Conservation (phyloP, 2,797 vertebrate species). For the Peromyscus eremicus region DNA sequence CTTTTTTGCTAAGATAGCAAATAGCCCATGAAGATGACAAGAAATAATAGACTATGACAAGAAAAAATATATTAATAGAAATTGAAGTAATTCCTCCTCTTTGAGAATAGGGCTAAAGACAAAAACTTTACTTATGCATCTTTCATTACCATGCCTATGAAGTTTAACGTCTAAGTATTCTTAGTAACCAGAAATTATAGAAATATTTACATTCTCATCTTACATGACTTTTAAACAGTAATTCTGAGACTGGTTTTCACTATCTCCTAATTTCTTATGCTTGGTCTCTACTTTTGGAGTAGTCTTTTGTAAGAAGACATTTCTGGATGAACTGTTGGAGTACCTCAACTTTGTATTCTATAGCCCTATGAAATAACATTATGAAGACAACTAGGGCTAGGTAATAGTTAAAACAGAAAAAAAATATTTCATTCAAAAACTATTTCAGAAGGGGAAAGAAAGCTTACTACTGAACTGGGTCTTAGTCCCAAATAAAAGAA, state of each 20-base stretch:
- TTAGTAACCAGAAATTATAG: conserved; percentile 3
- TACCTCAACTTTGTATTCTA: not conserved
- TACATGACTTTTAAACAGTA: not conserved
- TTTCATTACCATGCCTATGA: not conserved
- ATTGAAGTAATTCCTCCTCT: not conserved
- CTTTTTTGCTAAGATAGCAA: not conserved
- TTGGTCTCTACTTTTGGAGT: not conserved
- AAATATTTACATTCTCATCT: not conserved
- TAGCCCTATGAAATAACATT: not conserved
- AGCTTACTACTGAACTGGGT: not conserved
- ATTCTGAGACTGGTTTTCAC: not conserved
- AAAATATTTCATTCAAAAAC: not conserved
- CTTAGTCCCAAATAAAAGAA: not conserved
- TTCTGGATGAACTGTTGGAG: not conserved
- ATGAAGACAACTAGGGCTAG: not conserved
- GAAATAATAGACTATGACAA: not conserved
- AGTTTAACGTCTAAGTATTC: not conserved
- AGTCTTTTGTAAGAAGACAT: not conserved
- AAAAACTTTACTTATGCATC: not conserved
- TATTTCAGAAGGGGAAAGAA: not conserved
- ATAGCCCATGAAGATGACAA: not conserved
- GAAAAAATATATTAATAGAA: not conserved
- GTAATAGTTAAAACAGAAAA: not conserved
- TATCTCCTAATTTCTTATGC: not conserved
- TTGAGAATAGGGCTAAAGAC: not conserved